Percentiles rank a stretch among this genome's conserved stretches.
These are phyloP conservation scores for Hypsopygia costalis DNA, from an alignment of 2,888 invertebrate genomes.

Conservation along the genomic window DNA sequence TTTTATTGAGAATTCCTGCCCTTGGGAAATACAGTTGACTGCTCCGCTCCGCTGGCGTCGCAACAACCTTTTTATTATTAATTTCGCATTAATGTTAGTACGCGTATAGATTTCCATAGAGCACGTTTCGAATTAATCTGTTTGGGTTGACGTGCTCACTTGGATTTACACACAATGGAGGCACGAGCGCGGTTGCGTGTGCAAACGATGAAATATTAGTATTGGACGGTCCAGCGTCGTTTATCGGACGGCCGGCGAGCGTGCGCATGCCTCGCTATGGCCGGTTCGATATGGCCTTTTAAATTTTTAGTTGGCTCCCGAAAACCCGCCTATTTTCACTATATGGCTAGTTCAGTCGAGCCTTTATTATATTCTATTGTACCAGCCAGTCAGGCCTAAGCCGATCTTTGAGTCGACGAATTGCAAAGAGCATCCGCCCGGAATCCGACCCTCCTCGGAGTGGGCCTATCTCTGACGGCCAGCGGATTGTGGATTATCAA, in stretches of 20 bases:
- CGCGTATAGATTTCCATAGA: slow-evolving; percentile 25
- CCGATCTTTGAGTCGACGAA: slow-evolving; percentile 40
- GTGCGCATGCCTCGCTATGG: slow-evolving; percentile 30
- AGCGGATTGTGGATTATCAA: slow-evolving; percentile 62
- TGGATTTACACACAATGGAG: slow-evolving; percentile 64
- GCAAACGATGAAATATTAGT: slow-evolving; percentile 60
- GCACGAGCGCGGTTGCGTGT: slow-evolving; percentile 49
- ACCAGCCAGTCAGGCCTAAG: slow-evolving; percentile 39
- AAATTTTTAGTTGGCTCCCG: slow-evolving; percentile 36
- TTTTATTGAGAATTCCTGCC: slow-evolving; percentile 44
- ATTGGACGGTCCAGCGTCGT: slow-evolving; percentile 34
- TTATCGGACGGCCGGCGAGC: slow-evolving; percentile 39
- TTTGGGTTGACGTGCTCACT: slow-evolving; percentile 50
- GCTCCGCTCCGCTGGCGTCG: slow-evolving; percentile 23
- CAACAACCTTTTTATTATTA: slow-evolving; percentile 28
- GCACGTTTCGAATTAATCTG: slow-evolving; percentile 48
- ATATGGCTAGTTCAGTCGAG: slow-evolving; percentile 9
- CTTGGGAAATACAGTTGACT: slow-evolving; percentile 37
- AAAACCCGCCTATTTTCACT: slow-evolving; percentile 10
- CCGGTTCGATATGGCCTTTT: slow-evolving; percentile 21
- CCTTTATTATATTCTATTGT: slow-evolving; percentile 40
- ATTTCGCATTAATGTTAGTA: slow-evolving; percentile 24
- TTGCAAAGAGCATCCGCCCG: slow-evolving; percentile 40
- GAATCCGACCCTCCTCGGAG: slow-evolving; percentile 51
- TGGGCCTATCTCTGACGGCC: slow-evolving; percentile 60